A percentile compares a stretch with the other conserved stretches of the same genome.
Conservation (phyloP, 2,888 invertebrate genomes). For the Adela reaumurella region DNA sequence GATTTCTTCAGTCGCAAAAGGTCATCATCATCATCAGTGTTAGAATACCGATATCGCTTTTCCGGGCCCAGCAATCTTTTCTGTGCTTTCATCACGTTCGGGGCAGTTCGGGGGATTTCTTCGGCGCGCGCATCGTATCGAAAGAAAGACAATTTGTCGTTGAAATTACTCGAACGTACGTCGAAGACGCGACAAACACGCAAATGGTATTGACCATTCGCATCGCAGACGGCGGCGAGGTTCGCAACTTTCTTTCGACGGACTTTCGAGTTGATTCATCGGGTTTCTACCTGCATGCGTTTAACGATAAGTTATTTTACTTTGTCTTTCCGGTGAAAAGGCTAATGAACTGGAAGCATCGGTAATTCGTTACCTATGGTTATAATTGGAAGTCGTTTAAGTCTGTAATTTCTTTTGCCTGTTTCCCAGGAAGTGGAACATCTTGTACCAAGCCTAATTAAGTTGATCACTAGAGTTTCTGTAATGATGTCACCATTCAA, state of each 20-base stretch:
- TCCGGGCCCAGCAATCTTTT: too few relatives aligned
- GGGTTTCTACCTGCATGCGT: not conserved
- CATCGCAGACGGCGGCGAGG: conserved; percentile 40
- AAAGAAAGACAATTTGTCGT: not conserved
- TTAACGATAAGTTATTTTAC: not conserved
- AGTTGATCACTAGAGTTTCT: too few relatives aligned
- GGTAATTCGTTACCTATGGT: too few relatives aligned
- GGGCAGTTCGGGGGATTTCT: not conserved
- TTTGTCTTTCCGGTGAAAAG: not conserved
- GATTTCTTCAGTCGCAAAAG: too few relatives aligned
- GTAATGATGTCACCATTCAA: too few relatives aligned
- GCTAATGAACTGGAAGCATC: not conserved
- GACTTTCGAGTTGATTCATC: not conserved
- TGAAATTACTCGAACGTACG: not conserved
- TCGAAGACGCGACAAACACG: conserved; percentile 2
- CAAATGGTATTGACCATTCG: conserved; percentile 32
- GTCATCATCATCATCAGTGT: too few relatives aligned
- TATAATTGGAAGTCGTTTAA: too few relatives aligned
- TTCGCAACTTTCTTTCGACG: conserved; percentile 32
- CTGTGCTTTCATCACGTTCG: not conserved
- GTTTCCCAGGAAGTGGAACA: too few relatives aligned
- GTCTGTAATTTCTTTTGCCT: too few relatives aligned
- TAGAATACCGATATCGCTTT: too few relatives aligned
- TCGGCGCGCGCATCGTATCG: not conserved
- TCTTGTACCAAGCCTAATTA: too few relatives aligned